Base-by-base conservation (phyloP, 2,797 vertebrate species). In the Acipenser oxyrinchus region DNA sequence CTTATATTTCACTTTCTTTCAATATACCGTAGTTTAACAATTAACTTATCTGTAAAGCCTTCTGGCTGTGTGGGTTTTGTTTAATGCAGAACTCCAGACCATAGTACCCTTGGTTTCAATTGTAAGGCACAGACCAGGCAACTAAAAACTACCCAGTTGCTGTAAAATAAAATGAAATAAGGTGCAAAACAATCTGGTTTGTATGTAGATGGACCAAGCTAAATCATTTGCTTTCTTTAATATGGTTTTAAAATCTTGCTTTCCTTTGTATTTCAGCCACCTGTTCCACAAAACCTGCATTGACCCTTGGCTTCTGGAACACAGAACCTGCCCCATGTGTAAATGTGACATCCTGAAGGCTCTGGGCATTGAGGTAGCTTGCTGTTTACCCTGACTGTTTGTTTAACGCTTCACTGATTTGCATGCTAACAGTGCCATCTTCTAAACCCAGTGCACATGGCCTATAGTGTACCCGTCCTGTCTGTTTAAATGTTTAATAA, bases 301-400 rank as follows among this genome's bases (percentile, higher is more conserved):
- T 66, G 94, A 97, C 68, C 95, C 95, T 1, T 98, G 95, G 95
- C 87, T 98, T 71, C 84, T 97, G 78, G 94, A 95, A 62, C 92
- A 89, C 11, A 86, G 95, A 73, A 98, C 95, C 8, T 98, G 95
- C 73, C 95, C 95, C 7, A 95, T 98, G 91, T 98, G 95, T 75
- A 98, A 97, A 77, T 94, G 91, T 69, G 93, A 97, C 85, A 97
- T 98, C 76, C 87, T 97, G 71, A 95, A 92, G 76, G 90, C 87
- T 70, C 68, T 96, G 72, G 94, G 93, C 58, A 82, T 93, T 10
- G 91, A 92, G 84, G 93, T 93, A 83, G 83, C 84, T 55, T 10
- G 6, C 49, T 63, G 48, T 59, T 57, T 11, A 6, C 7, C 11
- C 8, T 63, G 6, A 48, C 37, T 48, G 9, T 11, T 12, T 48